Percentiles rank a stretch among this genome's conserved stretches.
phyloP scores from a whole-genome alignment of 2,113 vertebrate genomes.

The Alectura lathami region DNA sequence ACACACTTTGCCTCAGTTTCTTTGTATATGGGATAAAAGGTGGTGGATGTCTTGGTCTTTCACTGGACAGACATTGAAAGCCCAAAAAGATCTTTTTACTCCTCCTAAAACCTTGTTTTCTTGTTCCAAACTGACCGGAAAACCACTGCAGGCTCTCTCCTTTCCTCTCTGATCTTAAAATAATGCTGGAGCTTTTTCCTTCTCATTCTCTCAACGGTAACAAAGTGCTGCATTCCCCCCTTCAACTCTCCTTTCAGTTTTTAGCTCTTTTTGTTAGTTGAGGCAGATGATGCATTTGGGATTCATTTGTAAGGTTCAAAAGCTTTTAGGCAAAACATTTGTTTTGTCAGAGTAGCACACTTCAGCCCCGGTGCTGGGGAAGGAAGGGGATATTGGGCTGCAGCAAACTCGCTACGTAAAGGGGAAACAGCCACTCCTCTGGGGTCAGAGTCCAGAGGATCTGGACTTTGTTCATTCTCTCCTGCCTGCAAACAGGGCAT shows the following conservation, averaged over 20 bases:
- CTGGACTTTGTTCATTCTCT: slow-evolving; percentile 15
- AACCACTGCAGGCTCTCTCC: background rate
- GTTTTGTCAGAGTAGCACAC: background rate
- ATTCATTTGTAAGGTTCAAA: background rate
- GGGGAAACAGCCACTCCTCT: background rate
- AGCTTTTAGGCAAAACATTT: slow-evolving; percentile 2
- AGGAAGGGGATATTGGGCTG: background rate
- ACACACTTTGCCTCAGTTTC: background rate
- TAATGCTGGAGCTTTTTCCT: background rate
- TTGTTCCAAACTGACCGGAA: background rate
- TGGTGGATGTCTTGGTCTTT: background rate
- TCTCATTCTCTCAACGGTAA: background rate
- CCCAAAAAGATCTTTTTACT: background rate
- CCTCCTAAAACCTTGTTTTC: background rate
- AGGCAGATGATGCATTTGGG: background rate
- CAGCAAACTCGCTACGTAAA: background rate
- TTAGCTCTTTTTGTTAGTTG: background rate
- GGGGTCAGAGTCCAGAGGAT: background rate
- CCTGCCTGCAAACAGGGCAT: background rate
- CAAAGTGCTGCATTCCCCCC: background rate
- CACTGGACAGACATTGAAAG: background rate
- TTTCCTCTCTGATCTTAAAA: background rate
- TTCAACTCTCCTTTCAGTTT: background rate
- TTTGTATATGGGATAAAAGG: background rate
- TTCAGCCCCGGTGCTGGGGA: background rate